Evolutionary conservation across 2,113 vertebrate species (phyloP).

Genomic region (Zosterops borbonicus): DNA sequence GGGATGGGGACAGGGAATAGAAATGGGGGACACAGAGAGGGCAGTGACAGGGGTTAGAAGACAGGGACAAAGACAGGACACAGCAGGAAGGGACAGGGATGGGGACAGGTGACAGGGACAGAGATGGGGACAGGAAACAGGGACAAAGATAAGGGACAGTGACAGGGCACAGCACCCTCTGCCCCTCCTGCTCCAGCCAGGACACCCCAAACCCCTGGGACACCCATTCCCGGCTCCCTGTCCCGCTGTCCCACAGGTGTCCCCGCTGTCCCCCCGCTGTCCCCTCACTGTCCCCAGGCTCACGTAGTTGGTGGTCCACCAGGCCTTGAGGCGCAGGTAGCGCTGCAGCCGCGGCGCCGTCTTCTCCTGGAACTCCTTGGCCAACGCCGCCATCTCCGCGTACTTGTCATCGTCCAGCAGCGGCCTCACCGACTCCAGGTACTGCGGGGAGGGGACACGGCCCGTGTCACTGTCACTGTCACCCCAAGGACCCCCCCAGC

Average conservation of each 20-base stretch:
- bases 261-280: fast-evolving
- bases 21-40: too few relatives aligned
- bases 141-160: neutral
- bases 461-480: fast-evolving
- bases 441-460: conserved; percentile 69
- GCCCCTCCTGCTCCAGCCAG: neutral
- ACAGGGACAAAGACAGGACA: too few relatives aligned
- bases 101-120: neutral
- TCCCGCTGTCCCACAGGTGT: neutral
- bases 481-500: neutral
- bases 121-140: too few relatives aligned
- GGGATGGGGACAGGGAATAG: too few relatives aligned
- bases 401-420: conserved; percentile 82
- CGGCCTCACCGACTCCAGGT: conserved; percentile 88
- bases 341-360: conserved; percentile 84
- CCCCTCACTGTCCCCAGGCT: neutral
- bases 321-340: conserved; percentile 89
- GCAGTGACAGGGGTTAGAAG: too few relatives aligned
- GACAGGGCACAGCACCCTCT: too few relatives aligned
- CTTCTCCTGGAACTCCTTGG: conserved; percentile 85
- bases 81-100: neutral
- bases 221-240: neutral
- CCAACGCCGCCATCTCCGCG: conserved; percentile 79
- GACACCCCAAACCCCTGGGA: neutral
- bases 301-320: conserved; percentile 96